Conservation (phyloP, 2,113 vertebrate species). For the Sinocyclocheilus anophthalmus region DNA sequence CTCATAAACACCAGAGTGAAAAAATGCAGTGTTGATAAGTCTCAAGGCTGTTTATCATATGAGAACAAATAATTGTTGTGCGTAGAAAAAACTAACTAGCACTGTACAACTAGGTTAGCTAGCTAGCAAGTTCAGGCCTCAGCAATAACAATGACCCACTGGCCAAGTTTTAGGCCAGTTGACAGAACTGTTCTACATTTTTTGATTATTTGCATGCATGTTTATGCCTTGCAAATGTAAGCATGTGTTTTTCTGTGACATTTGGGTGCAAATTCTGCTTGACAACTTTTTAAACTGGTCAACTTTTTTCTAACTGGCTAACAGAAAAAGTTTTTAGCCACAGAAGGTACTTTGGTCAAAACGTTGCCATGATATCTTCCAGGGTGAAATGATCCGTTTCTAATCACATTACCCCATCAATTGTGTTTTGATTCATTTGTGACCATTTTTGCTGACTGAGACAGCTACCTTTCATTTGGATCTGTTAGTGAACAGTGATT, state of each 20-base stretch:
- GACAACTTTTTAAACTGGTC: not conserved
- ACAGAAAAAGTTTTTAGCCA: not conserved
- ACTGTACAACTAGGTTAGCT: too few species aligned
- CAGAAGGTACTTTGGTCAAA: not conserved
- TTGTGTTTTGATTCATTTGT: not conserved
- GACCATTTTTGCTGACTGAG: not conserved
- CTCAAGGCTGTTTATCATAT: too few species aligned
- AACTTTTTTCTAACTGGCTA: not conserved
- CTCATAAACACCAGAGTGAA: not conserved
- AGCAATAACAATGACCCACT: not conserved
- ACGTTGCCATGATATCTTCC: not conserved
- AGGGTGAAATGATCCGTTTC: not conserved
- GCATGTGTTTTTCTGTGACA: too few species aligned
- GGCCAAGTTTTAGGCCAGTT: not conserved
- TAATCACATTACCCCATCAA: not conserved
- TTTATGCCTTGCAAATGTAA: too few species aligned
- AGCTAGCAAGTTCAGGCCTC: not conserved
- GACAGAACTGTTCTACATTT: not conserved
- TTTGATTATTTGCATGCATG: not conserved
- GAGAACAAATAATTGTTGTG: not conserved
- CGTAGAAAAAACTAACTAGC: not conserved
- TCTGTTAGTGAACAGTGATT: constrained; percentile 8
- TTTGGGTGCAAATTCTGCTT: not conserved
- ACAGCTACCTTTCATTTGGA: constrained; percentile 2
- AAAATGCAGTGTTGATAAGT: not conserved